Conservation (phyloP, 2,113 vertebrate species). For the Empidonax traillii region DNA sequence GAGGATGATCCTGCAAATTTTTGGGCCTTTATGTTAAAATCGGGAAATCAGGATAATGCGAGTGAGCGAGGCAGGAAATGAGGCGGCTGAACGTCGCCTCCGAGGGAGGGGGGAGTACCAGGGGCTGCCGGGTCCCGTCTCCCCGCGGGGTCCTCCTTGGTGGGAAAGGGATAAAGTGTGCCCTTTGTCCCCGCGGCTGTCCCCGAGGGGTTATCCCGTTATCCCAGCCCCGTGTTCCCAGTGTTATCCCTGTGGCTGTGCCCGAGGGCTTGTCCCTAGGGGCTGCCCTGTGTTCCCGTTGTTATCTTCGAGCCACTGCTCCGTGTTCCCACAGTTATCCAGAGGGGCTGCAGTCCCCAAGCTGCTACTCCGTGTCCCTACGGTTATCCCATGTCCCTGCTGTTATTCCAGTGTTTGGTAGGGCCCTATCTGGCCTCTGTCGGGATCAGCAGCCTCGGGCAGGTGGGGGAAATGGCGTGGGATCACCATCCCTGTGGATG, state of each 20-base stretch:
- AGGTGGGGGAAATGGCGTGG: rapidly evolving
- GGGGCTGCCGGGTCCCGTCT: not conserved
- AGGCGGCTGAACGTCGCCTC: not conserved
- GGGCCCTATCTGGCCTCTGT: not conserved
- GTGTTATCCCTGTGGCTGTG: not conserved
- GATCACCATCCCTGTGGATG: rapidly evolving
- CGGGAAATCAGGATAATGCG: not conserved
- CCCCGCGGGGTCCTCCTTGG: not conserved
- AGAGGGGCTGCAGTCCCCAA: not conserved
- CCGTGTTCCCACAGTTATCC: rapidly evolving
- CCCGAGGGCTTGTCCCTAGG: not conserved
- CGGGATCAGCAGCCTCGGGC: rapidly evolving
- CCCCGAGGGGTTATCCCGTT: not conserved
- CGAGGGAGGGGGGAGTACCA: not conserved
- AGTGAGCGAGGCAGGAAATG: not conserved
- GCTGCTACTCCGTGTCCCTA: not conserved
- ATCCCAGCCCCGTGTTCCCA: not conserved
- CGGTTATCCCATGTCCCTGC: not conserved
- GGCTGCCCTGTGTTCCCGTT: not conserved
- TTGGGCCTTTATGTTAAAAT: not conserved
- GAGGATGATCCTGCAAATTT: slow-evolving; percentile 14
- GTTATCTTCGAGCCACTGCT: not conserved
- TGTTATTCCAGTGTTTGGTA: not conserved
- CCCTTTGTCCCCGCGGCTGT: not conserved
- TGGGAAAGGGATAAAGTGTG: not conserved